Percentiles rank a stretch among this genome's conserved stretches.
Evolutionary conservation across 2,113 vertebrate genomes (phyloP).

Genomic region (Triplophysa dalaica): DNA sequence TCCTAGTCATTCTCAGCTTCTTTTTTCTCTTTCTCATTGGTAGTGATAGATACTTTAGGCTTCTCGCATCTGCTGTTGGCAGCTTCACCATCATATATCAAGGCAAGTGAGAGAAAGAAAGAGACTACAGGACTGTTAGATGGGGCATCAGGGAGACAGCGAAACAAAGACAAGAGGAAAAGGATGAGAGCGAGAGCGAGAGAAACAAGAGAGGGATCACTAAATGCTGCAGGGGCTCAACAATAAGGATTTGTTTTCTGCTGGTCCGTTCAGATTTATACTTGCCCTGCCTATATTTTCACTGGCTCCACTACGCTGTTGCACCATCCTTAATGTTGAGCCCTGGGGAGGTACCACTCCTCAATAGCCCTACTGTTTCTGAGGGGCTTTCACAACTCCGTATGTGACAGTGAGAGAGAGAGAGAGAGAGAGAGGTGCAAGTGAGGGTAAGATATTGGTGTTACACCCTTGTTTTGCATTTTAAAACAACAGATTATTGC

Average conservation of each 20-base stretch:
- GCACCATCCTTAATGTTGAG: background rate
- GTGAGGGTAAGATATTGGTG: constrained; percentile 32
- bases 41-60: background rate
- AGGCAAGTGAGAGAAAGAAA: background rate
- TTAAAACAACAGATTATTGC: constrained; percentile 11
- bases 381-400: background rate
- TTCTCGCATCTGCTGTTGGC: constrained; percentile 25
- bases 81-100: constrained; percentile 29
- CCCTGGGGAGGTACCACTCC: background rate
- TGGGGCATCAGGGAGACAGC: constrained; percentile 6
- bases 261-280: background rate
- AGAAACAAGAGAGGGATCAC: background rate
- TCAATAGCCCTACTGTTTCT: constrained; percentile 50
- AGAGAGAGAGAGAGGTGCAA: constrained; percentile 13
- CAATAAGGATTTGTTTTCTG: background rate
- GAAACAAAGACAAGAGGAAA: constrained; percentile 13
- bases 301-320: background rate
- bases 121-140: background rate
- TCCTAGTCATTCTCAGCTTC: background rate
- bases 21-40: background rate
- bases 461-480: constrained; percentile 60
- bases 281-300: background rate
- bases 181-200: constrained; percentile 5
- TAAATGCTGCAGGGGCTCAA: background rate
- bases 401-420: constrained; percentile 20